These are phyloP conservation scores for Hemicrepidius hirtus DNA, from an alignment of 2,888 invertebrate species.

Conservation along the genomic window DNA sequence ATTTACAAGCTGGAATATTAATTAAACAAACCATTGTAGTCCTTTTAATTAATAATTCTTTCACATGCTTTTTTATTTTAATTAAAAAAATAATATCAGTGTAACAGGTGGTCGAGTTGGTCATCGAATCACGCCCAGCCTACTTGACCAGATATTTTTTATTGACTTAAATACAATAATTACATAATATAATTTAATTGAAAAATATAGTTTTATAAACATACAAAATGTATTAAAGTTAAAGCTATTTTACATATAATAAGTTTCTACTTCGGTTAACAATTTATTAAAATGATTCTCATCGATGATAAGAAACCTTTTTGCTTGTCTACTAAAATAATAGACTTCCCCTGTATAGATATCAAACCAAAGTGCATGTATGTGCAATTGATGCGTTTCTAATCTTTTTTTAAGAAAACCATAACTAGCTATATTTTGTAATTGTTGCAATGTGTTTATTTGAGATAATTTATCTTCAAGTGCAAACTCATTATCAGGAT, in stretches of 20 bases:
- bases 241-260: constrained; percentile 80
- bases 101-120: too few species aligned
- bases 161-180: too few species aligned
- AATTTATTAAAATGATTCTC: constrained; percentile 86
- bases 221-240: not conserved
- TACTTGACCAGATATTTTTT: too few species aligned
- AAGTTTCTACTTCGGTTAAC: constrained; percentile 84
- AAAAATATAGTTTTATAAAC: not conserved
- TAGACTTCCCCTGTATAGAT: constrained; percentile 97
- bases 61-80: too few species aligned
- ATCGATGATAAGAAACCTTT: constrained; percentile 90
- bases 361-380: constrained; percentile 98
- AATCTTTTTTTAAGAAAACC: constrained; percentile 90
- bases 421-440: constrained; percentile 95
- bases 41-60: too few species aligned
- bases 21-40: too few species aligned
- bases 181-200: not conserved
- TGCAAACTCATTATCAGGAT: constrained; percentile 91
- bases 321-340: constrained; percentile 91
- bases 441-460: constrained; percentile 93
- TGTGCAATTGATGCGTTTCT: constrained; percentile 87
- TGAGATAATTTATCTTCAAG: constrained; percentile 95
- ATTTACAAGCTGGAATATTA: too few species aligned
- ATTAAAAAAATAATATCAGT: too few species aligned
- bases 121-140: too few species aligned